Evolutionary conservation across 2,113 vertebrate species (phyloP).

Genomic region (Pyxicephalus adspersus): DNA sequence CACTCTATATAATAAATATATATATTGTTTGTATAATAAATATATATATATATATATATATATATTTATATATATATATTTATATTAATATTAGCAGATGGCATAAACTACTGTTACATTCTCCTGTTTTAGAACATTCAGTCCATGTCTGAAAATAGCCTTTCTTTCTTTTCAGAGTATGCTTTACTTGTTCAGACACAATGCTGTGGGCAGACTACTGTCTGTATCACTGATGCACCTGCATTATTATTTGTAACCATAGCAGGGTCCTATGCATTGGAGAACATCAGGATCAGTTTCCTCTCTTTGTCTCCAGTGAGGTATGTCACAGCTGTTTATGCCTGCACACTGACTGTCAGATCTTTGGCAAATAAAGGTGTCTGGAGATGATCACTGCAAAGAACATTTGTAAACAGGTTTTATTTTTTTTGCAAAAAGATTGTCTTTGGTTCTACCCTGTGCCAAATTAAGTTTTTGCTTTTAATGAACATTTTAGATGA

Average conservation of each 20-base stretch:
- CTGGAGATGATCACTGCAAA: too few species aligned
- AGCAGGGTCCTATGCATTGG: conserved; percentile 8
- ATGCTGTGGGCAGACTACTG: conserved; percentile 29
- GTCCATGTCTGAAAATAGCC: conserved; percentile 20
- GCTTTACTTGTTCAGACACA: conserved; percentile 36
- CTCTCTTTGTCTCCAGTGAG: conserved; percentile 2
- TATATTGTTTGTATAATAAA: too few species aligned
- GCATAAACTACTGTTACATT: background rate
- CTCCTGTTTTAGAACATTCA: conserved; percentile 11
- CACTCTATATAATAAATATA: too few species aligned
- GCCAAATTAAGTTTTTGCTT: too few species aligned
- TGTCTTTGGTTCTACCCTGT: too few species aligned
- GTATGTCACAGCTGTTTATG: background rate
- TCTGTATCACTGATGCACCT: conserved; percentile 30
- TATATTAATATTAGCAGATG: too few species aligned
- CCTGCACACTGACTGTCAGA: background rate
- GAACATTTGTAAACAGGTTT: too few species aligned
- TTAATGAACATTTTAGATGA: too few species aligned
- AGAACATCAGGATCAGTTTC: conserved; percentile 38
- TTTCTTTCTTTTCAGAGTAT: background rate
- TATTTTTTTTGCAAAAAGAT: too few species aligned
- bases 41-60: too few species aligned
- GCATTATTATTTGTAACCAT: conserved; percentile 39
- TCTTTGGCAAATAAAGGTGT: too few species aligned
- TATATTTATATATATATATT: too few species aligned